Conservation (phyloP, 1,140 invertebrate genomes). For the Lucilia sericata region DNA sequence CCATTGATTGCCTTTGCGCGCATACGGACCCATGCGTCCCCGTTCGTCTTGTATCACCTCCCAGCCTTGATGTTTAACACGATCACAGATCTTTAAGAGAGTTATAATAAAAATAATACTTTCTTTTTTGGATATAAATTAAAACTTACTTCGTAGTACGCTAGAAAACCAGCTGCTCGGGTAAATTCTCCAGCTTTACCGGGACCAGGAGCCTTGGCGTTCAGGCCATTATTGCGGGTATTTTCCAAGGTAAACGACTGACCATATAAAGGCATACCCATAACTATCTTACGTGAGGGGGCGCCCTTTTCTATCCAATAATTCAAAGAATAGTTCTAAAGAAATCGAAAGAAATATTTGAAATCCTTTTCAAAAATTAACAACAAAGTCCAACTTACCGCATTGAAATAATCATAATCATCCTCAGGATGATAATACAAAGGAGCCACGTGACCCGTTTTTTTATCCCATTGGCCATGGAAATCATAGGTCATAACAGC, state of each 20-base stretch:
- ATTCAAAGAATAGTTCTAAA: conserved; percentile 85
- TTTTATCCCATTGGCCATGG: conserved; percentile 91
- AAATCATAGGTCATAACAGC: conserved; percentile 92
- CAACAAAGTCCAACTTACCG: conserved; percentile 68
- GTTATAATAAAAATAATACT: background rate
- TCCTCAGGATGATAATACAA: conserved; percentile 84
- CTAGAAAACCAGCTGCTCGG: conserved; percentile 83
- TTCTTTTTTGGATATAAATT: background rate
- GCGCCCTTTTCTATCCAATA: conserved; percentile 90
- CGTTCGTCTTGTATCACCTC: conserved; percentile 81
- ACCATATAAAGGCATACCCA: conserved; percentile 93
- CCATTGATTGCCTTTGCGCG: conserved; percentile 89
- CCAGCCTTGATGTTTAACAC: conserved; percentile 82
- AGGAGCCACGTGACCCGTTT: conserved; percentile 88
- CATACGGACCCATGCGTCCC: conserved; percentile 85
- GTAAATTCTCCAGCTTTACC: conserved; percentile 86
- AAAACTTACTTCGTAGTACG: conserved; percentile 84
- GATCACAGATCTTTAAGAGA: conserved; percentile 79
- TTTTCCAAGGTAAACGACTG: conserved; percentile 81
- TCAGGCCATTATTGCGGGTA: conserved; percentile 75
- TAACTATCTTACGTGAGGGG: conserved; percentile 81
- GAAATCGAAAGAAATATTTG: conserved; percentile 50
- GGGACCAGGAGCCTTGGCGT: conserved; percentile 79
- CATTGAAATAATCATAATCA: conserved; percentile 78
- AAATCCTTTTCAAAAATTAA: too few species aligned